Evolutionary conservation across 2,113 vertebrate genomes (phyloP).

Genomic region (Phaethornis superciliosus): DNA sequence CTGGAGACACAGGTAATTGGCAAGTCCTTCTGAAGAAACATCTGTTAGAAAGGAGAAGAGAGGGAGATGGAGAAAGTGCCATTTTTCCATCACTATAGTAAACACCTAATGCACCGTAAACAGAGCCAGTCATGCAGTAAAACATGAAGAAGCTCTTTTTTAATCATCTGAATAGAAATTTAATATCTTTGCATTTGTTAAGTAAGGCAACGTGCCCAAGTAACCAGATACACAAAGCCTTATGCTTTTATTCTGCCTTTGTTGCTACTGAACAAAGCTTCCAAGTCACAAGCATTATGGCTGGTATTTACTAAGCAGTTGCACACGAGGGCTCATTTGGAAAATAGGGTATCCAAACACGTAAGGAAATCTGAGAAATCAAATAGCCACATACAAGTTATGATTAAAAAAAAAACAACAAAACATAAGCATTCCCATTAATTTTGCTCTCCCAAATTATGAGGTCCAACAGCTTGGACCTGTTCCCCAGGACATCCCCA

Average conservation of each 20-base stretch:
- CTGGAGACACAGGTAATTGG: slow-evolving; percentile 20
- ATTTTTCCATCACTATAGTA: slow-evolving; percentile 68
- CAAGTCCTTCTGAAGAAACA: slow-evolving; percentile 31
- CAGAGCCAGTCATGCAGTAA: slow-evolving; percentile 68
- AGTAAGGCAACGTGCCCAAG: slow-evolving; percentile 70
- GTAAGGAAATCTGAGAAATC: slow-evolving; percentile 50
- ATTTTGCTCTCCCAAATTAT: neutral
- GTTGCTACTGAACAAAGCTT: slow-evolving; percentile 65
- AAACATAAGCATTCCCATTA: neutral
- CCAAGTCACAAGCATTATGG: slow-evolving; percentile 69
- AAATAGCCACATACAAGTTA: neutral
- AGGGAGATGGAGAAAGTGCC: slow-evolving; percentile 33
- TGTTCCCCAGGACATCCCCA: neutral
- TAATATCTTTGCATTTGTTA: slow-evolving; percentile 81
- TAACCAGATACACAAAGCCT: slow-evolving; percentile 76
- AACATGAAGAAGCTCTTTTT: slow-evolving; percentile 78
- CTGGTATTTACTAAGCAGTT: slow-evolving; percentile 56
- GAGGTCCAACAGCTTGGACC: neutral
- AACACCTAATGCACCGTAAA: slow-evolving; percentile 68
- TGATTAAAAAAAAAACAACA: fast-evolving
- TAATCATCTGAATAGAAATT: slow-evolving; percentile 82
- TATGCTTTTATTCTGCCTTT: slow-evolving; percentile 73
- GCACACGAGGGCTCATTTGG: slow-evolving; percentile 46
- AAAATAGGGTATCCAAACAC: slow-evolving; percentile 61
- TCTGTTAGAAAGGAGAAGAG: slow-evolving; percentile 36